Evolutionary conservation across 92 coral and sea anemone species (phyloP), one percentile per base, ranked within the genome.

Genomic region (Scolanthus callimorphus): DNA sequence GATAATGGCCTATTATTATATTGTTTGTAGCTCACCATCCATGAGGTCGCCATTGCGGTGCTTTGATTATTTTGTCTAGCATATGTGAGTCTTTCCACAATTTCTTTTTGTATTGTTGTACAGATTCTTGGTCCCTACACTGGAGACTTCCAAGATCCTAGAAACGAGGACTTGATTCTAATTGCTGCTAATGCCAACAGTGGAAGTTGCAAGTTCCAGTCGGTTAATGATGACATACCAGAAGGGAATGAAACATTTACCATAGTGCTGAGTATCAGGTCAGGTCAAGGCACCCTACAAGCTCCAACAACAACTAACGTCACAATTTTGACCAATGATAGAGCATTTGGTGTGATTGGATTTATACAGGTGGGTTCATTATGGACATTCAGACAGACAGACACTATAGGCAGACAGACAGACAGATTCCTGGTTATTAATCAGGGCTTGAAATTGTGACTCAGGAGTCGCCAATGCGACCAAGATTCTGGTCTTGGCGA

Each of bases 311-410:
- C 34, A 12, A 91, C 96, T 29, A 55, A 71, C 13, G 64, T 92
- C 34, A 83, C 76, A 38, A 88, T 92, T 22, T 19, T 71, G 20
- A 84, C 92, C 3, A 92, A 78, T 65, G 98, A 92, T 58, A 81
- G 67, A 60, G 98, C 88, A 11, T 80, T 66, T 92, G 98, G 98
- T 17, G 76, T 80, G 24, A 82, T 92, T 65, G 98, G 96, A 1
- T 88, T 92, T 59, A 76, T 79, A 55, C 74, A 79, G 97, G 97
- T 82, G 65, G 27, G n/a, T n/a, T n/a, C n/a, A n/a, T n/a, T n/a
- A n/a, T n/a, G n/a, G n/a, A n/a, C n/a, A n/a, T n/a, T n/a, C n/a
- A n/a, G n/a, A n/a, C n/a, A n/a, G n/a, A n/a, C n/a, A n/a, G n/a
- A n/a, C n/a, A n/a, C n/a, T n/a, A n/a, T n/a, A n/a, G n/a, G n/a